Evolutionary conservation across 2,888 invertebrate genomes (phyloP), one percentile per base, ranked within the genome.

Genomic region (Athetis lepigone): DNA sequence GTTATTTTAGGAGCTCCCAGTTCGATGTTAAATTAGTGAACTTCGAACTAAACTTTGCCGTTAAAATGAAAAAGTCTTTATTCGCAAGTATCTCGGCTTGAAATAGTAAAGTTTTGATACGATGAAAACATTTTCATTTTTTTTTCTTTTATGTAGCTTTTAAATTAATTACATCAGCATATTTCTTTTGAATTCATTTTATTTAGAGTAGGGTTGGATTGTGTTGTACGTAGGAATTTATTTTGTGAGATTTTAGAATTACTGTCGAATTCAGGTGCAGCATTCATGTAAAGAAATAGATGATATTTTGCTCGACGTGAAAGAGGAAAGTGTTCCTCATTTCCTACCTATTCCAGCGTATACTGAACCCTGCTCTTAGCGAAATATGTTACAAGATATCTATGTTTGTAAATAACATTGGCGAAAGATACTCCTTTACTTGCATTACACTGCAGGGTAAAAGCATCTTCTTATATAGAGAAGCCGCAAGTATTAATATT

Each of bases 1-100:
- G 73, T 82, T 85, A 80, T 78, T 81, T 80, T 79, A 82, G 75
- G 79, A 75, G 75, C 77, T 77, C 69, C 62, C 71, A 58, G 62
- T 76, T 77, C 70, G 60, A 76, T 81, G 70, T 73, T 79, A 65
- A 85, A 82, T 84, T 75, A 82, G 77, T 80, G 77, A 82, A 84
- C 81, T 82, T 82, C 47, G 57, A 72, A 77, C 61, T 59, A 59
- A 84, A 80, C 75, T 80, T 84, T 70, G 65, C 74, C 59, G 76
- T 73, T 72, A 73, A 64, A 74, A 75, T 76, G 83, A 77, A 80
- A 75, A 80, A 77, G 75, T 57, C 63, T 82, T 80, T 79, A 80
- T 82, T 79, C 69, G 60, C 68, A 19, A 78, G 71, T 73, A 79
- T 70, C 80, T 81, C 69, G 69, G 68, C 66, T 69, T 70, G 66